A percentile compares a stretch with the other conserved stretches of the same genome.
Evolutionary conservation across 30 jellyfish, hydroid and myxozoan genomes (phyloP).

Genomic region (Kudoa iwatai): DNA sequence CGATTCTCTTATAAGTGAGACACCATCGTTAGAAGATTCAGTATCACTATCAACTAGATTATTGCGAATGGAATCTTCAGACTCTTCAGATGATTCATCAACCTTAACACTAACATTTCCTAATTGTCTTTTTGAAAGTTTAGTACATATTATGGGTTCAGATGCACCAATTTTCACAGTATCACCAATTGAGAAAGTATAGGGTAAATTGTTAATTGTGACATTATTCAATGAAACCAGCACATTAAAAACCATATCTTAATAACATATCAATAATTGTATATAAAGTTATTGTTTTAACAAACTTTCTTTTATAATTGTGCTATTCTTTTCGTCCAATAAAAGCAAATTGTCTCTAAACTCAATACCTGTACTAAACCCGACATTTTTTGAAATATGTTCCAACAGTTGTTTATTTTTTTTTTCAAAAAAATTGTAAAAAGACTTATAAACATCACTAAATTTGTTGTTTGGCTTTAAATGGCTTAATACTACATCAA

Average conservation of each 20-base stretch:
- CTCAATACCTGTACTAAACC: conserved; percentile 92
- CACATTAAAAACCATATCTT: conserved; percentile 62
- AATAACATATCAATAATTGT: too few species aligned
- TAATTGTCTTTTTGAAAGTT: too few species aligned
- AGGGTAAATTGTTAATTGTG: conserved; percentile 24
- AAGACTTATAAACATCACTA: conserved; percentile 30
- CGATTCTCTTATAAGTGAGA: too few species aligned
- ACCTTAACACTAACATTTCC: too few species aligned
- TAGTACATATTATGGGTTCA: too few species aligned
- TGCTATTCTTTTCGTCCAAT: conserved; percentile 3
- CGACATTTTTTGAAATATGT: conserved; percentile 35
- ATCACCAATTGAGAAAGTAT: conserved; percentile 60
- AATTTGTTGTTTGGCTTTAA: conserved; percentile 11
- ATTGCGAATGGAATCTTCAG: too few species aligned
- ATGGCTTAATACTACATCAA: background rate
- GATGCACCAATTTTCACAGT: conserved; percentile 11
- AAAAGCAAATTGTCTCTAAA: conserved; percentile 59
- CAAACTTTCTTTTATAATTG: background rate
- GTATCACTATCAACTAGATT: too few species aligned
- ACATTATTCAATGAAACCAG: conserved; percentile 27
- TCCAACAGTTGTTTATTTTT: conserved; percentile 41
- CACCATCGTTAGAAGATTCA: too few species aligned
- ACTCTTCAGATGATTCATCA: too few species aligned
- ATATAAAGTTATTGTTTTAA: too few species aligned
- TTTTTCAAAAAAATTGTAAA: conserved; percentile 5